A percentile compares a stretch with the other conserved stretches of the same genome.
phyloP scores from a whole-genome alignment of 2,113 vertebrate species.

The Miniopterus natalensis region DNA sequence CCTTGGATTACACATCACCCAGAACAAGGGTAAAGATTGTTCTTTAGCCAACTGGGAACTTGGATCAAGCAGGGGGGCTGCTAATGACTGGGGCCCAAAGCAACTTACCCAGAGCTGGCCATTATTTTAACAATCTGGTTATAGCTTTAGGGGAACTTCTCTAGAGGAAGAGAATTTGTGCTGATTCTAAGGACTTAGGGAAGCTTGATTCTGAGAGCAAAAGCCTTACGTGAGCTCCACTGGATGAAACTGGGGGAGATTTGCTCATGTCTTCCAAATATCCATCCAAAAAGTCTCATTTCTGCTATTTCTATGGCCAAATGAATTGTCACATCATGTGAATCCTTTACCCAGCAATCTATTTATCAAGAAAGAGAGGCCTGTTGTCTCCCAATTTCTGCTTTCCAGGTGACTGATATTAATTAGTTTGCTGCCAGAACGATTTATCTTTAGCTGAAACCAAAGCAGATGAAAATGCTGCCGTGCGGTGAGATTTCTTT shows the following conservation, averaged over 20 bases:
- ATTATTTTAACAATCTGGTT: constrained; percentile 20
- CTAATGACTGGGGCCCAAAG: background rate
- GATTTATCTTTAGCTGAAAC: constrained; percentile 88
- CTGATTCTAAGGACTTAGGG: background rate
- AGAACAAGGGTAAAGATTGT: background rate
- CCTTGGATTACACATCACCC: background rate
- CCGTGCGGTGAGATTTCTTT: constrained; percentile 79
- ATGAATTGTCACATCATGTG: constrained; percentile 80
- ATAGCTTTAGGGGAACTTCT: background rate
- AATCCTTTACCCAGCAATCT: constrained; percentile 80
- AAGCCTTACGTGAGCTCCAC: constrained; percentile 34
- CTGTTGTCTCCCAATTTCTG: constrained; percentile 84
- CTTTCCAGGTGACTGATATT: constrained; percentile 89
- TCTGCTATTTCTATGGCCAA: constrained; percentile 72
- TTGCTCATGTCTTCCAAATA: constrained; percentile 54
- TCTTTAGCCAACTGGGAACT: background rate
- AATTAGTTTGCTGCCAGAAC: constrained; percentile 88
- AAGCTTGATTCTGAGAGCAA: constrained; percentile 29
- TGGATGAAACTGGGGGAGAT: background rate
- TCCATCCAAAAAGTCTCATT: constrained; percentile 61
- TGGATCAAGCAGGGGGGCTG: background rate
- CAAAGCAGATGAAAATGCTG: constrained; percentile 86
- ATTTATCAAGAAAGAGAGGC: constrained; percentile 86
- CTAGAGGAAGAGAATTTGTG: constrained; percentile 40
- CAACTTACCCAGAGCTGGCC: background rate